Conservation (phyloP, 2,113 vertebrate genomes). For the Mastomys coucha region DNA sequence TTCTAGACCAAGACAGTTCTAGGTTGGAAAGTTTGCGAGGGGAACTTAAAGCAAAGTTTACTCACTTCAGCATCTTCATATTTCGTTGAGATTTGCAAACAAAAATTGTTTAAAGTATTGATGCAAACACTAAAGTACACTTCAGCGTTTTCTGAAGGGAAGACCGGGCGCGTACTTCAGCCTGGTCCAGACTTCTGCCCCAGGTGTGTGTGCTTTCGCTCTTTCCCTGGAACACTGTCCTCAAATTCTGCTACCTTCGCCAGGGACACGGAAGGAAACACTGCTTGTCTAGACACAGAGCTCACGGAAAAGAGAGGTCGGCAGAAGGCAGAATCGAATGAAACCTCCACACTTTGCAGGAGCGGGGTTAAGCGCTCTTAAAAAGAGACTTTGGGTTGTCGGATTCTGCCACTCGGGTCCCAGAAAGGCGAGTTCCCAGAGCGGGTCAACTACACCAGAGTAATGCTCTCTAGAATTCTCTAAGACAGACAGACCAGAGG, state of each 20-base stretch:
- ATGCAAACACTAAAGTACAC: too few species aligned
- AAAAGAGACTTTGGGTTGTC: background rate
- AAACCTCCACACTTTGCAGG: conserved; percentile 52
- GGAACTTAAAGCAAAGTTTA: background rate
- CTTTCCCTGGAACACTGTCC: background rate
- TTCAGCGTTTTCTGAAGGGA: background rate
- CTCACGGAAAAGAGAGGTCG: background rate
- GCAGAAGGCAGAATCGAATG: background rate
- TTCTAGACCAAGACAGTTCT: background rate
- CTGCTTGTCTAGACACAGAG: background rate
- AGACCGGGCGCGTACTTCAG: background rate
- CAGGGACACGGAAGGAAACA: background rate
- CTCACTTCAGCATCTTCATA: background rate
- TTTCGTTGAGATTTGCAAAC: background rate
- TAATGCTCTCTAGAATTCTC: background rate
- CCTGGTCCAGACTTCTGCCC: background rate
- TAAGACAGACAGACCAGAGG: background rate
- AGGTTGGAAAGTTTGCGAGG: background rate
- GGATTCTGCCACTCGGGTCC: background rate
- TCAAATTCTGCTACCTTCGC: background rate
- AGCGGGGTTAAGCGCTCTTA: background rate
- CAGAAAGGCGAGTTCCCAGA: background rate
- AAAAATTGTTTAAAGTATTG: background rate
- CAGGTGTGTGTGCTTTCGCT: background rate
- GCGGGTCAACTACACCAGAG: background rate